Percentiles rank a stretch among this genome's conserved stretches.
Conservation (phyloP, 2,797 vertebrate genomes). For the Hemitrygon akajei region DNA sequence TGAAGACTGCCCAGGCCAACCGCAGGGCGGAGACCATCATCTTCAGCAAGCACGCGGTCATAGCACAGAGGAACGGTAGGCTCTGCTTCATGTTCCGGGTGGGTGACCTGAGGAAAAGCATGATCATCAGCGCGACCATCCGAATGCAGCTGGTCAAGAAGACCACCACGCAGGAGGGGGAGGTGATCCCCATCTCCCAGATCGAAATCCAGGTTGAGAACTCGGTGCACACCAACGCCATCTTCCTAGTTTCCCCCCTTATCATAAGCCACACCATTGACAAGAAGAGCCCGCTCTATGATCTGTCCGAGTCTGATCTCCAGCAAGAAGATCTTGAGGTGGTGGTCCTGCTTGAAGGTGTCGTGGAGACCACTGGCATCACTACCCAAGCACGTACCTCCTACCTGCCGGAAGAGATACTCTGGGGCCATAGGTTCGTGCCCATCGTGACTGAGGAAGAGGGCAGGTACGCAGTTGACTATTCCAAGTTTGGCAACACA, state of each 20-base stretch:
- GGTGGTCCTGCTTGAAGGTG: conserved; percentile 44
- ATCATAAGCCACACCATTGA: conserved; percentile 44
- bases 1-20: conserved; percentile 47
- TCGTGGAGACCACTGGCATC: conserved; percentile 46
- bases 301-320: conserved; percentile 40
- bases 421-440: conserved; percentile 42
- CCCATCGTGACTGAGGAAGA: conserved; percentile 45
- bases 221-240: conserved; percentile 41
- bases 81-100: conserved; percentile 45
- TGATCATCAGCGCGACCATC: conserved; percentile 46
- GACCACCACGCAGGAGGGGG: conserved; percentile 43
- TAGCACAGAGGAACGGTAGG: conserved; percentile 41
- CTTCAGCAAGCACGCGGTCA: conserved; percentile 44
- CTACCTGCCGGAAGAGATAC: conserved; percentile 44
- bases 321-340: conserved; percentile 42
- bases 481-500: conserved; percentile 46
- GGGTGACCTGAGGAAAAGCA: conserved; percentile 45
- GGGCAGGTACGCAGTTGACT: conserved; percentile 44
- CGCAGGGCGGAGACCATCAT: conserved; percentile 45
- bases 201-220: conserved; percentile 46
- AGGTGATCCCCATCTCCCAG: conserved; percentile 43
- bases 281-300: conserved; percentile 42
- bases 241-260: conserved; percentile 44
- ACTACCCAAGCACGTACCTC: conserved; percentile 46
- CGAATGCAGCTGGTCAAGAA: conserved; percentile 43